These are phyloP conservation scores for Trachurus trachurus DNA, from an alignment of 2,797 vertebrate species.

Conservation along the genomic window DNA sequence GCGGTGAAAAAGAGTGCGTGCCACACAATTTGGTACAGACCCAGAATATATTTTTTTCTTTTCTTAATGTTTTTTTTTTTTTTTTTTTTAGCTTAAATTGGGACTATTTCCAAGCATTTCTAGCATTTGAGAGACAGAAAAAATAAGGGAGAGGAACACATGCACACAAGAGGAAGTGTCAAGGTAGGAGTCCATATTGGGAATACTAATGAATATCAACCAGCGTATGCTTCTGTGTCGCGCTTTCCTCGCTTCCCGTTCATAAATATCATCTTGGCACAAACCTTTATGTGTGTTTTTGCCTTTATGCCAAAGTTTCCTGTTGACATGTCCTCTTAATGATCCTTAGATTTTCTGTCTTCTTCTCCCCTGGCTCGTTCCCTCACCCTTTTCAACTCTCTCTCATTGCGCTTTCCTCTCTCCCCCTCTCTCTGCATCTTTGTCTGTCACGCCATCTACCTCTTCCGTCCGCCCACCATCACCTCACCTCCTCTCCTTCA, in stretches of 20 bases:
- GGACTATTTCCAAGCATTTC: conserved; percentile 51
- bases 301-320: conserved; percentile 55
- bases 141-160: conserved; percentile 41
- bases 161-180: conserved; percentile 55
- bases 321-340: conserved; percentile 59
- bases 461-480: conserved; percentile 39
- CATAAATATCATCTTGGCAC: conserved; percentile 74
- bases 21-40: conserved; percentile 38
- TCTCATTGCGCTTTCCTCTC: neutral
- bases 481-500: conserved; percentile 45
- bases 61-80: conserved; percentile 60
- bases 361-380: conserved; percentile 35
- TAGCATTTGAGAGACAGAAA: conserved; percentile 47
- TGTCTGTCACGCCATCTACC: conserved; percentile 54
- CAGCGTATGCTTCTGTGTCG: conserved; percentile 69
- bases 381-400: conserved; percentile 32
- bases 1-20: conserved; percentile 27
- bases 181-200: conserved; percentile 69
- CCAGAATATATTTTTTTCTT: conserved; percentile 40
- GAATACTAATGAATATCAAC: conserved; percentile 76
- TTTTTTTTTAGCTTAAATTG: conserved; percentile 41
- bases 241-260: conserved; percentile 64
- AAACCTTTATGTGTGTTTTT: conserved; percentile 55
- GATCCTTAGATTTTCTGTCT: conserved; percentile 60
- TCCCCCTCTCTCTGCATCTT: conserved; percentile 21